Conservation (phyloP, 2,888 invertebrate genomes). For the Chouioia cunea region DNA sequence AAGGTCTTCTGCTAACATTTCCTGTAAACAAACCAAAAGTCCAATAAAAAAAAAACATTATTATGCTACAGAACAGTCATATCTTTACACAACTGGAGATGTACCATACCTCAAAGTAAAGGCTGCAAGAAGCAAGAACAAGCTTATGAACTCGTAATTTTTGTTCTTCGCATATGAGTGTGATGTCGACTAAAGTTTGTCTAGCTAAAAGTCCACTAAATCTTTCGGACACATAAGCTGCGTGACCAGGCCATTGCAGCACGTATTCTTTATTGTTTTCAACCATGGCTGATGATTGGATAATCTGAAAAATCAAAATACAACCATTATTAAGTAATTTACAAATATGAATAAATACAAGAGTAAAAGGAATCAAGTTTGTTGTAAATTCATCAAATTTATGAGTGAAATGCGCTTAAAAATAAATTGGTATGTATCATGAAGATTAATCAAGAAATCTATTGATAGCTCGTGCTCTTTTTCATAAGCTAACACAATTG, state of each 20-base stretch:
- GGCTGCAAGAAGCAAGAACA: constrained; percentile 80
- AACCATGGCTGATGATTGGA: constrained; percentile 54
- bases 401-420: background rate
- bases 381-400: background rate
- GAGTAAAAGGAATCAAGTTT: background rate
- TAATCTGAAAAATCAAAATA: constrained; percentile 30
- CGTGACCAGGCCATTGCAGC: constrained; percentile 79
- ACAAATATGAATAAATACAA: background rate
- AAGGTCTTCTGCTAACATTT: constrained; percentile 68
- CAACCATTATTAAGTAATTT: background rate
- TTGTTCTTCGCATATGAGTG: constrained; percentile 81
- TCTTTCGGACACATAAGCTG: constrained; percentile 76
- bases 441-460: constrained; percentile 21
- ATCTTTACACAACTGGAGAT: too few relatives aligned
- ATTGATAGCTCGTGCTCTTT: constrained; percentile 25
- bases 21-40: constrained; percentile 53
- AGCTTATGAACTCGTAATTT: constrained; percentile 81
- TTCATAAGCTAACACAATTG: constrained; percentile 8
- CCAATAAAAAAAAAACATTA: background rate
- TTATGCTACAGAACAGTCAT: constrained; percentile 1
- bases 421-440: constrained; percentile 11
- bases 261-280: constrained; percentile 69
- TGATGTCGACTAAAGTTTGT: constrained; percentile 81
- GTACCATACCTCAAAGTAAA: constrained; percentile 77
- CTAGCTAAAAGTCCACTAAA: constrained; percentile 80